phyloP scores from a whole-genome alignment of 2,797 vertebrate genomes.

The Onychomys leucogaster region DNA sequence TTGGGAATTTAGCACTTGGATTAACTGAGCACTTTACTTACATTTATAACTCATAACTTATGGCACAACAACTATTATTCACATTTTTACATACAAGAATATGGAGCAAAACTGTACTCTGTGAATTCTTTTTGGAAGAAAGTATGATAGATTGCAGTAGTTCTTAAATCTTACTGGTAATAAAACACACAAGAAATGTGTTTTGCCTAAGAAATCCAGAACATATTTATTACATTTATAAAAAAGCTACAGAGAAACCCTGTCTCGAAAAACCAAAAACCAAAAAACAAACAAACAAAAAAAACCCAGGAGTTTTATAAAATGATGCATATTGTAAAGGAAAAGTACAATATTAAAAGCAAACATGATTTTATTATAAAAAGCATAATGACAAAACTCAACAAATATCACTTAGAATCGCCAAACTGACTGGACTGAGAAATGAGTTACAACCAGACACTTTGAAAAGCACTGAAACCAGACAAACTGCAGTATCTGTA shows the following conservation, averaged over 20 bases:
- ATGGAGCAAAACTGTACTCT: background rate
- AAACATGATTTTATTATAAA: slow-evolving; percentile 20
- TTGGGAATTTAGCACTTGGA: background rate
- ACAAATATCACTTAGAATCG: slow-evolving; percentile 19
- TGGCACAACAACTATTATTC: background rate
- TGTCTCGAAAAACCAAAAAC: no score
- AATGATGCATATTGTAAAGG: slow-evolving; percentile 25
- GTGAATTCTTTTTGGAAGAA: slow-evolving; percentile 37
- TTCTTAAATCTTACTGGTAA: background rate
- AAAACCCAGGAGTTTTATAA: background rate
- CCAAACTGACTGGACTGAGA: background rate
- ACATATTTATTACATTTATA: background rate
- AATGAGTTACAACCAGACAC: background rate
- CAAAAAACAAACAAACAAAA: no score
- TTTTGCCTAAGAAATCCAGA: slow-evolving; percentile 32
- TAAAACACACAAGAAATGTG: slow-evolving; percentile 34
- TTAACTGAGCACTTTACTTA: background rate
- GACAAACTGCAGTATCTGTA: slow-evolving; percentile 20
- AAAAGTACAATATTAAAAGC: slow-evolving; percentile 37
- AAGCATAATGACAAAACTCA: slow-evolving; percentile 57
- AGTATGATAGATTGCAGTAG: background rate
- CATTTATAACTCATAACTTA: background rate
- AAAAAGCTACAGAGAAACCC: no score
- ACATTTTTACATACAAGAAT: slow-evolving; percentile 6
- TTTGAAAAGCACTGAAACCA: slow-evolving; percentile 40